Base-by-base conservation (phyloP, 2,888 invertebrate genomes). In the Chydorus sphaericus region DNA sequence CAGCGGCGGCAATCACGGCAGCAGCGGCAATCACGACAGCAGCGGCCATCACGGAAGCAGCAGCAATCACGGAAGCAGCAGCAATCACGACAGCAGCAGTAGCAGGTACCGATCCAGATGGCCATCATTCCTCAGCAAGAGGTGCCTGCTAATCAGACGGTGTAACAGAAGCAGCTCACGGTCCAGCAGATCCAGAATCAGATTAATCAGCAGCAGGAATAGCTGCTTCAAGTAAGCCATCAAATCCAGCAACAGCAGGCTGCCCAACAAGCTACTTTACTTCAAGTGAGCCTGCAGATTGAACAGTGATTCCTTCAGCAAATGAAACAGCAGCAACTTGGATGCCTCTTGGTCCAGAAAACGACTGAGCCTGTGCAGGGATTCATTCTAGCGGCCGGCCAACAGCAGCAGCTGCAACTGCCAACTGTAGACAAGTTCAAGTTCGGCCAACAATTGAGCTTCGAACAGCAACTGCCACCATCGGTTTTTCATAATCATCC, bases 201-300 rank as follows among this genome's bases (percentile, higher is more conserved):
- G 8, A 33, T 39, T 33, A 44, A 4, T 11, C 37, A 37, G 38
- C 54, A 55, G 6, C 52, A 58, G 4, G 50, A 56, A 18, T 11
- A 10, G 20, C 39, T 23, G 7, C 39, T 10, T 10, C 39, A 39
- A n/a, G 14, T 54, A 48, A 62, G 63, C 37, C 64, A 64, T 39
- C 59, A 61, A 14, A 60, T 62, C 44, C 64, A 65, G 30, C 66
- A 62, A 56, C 60, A 77, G 1, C 73, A 74, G 55, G 75, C 74
- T 60, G 73, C 73, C 59, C 74, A 73, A 58, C 66, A 75, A 5
- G 73, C 75, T 66, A 76, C 74, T 0, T 74, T 76, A 57, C 77
- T 76, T n/a, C 73, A 74, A 39, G 8, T 10, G 7, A 16, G 20
- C 63, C 77, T 76, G 62, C 78, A 77, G 62, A 75, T 75, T 28